Evolutionary conservation across 2,113 vertebrate species (phyloP), one percentile per base, ranked within the genome.

Genomic region (Parotia lawesii): DNA sequence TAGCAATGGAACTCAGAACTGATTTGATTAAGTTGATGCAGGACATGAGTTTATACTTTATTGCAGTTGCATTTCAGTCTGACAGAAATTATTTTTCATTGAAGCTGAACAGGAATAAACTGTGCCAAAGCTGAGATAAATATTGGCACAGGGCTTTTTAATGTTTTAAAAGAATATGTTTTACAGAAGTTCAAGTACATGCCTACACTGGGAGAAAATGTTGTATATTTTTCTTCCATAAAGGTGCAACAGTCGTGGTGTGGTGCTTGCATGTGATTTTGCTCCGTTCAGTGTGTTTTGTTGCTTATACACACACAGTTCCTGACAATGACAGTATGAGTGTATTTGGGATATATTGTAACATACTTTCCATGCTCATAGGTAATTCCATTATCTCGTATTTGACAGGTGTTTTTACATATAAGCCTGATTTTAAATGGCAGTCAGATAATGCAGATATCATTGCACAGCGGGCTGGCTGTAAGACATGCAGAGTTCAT

Each of bases 61-160:
- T 74, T 94, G 67, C 78, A 83, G 29, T 60, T 89, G 40, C 62
- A 29, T 93, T 95, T 93, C 79, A 73, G 4, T 80, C 73, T 88
- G 60, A 60, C 51, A 44, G 45, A 82, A 94, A 76, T 73, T 50
- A 73, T 48, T 83, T 94, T 88, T 83, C 38, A 40, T 90, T 77
- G 65, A 82, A 89, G 45, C 62, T 70, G 66, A 91, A 70, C 27
- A 48, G 56, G 58, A 90, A 29, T 77, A 80, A 95, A 67, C n/a
- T 54, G 15, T 90, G 35, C 73, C 73, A 80, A 88, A 87, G 19
- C 85, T 70, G 72, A 85, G 56, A 85, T 61, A 66, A 85, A 83
- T 87, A 86, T 25, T 75, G 71, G 35, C 67, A 62, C 21, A 20
- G 51, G 45, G 4, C 35, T 87, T 80, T 75, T 64, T 57, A 70